Evolutionary conservation across 2,888 invertebrate genomes (phyloP), one percentile per base, ranked within the genome.

Genomic region (Drosophila sordidapex): DNA sequence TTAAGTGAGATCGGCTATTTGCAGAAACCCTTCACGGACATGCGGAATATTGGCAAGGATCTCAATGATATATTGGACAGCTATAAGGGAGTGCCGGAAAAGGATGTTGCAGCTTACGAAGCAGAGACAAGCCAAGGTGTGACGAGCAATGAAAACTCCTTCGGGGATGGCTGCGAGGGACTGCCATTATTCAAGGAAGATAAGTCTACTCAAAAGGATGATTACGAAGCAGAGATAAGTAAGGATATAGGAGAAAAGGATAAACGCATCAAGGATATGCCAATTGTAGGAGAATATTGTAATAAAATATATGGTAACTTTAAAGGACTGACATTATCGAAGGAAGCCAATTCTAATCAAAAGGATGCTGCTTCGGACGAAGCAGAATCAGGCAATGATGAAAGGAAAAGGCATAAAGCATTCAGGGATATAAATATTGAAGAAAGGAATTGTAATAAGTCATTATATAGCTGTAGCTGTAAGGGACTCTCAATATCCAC

Each of bases 21-120:
- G 1, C 52, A 61, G 58, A 38, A 56, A 15, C 84, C 87, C 2
- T 84, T 84, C 8, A 76, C 76, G 0, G 72, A 89, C 40, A 21
- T 68, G 35, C 27, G 51, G 3, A 83, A 79, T 4, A 57, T 52
- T n/a, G 27, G 27, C 7, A 60, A 4, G 25, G 21, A 89, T 54
- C 63, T 84, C 0, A 89, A 84, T 7, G 57, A 48, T 1, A 35
- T 84, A 10, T 15, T 89, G n/a, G 63, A 76, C 10, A 21, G 36
- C 2, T 89, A 89, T 35, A 11, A 38, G 6, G 81, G 83, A 0
- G 21, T 80, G 36, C 51, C 70, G 0, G 1, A n/a, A 18, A 11
- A 46, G 27, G 18, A 6, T 6, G 6, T 11, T 15, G 13, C 40
- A 13, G 18, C 52, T 15, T 53, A 10, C 15, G 5, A 35, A 21